Evolutionary conservation across 2,888 invertebrate genomes (phyloP), one percentile per base, ranked within the genome.

Genomic region (Ectropis crepuscularia): DNA sequence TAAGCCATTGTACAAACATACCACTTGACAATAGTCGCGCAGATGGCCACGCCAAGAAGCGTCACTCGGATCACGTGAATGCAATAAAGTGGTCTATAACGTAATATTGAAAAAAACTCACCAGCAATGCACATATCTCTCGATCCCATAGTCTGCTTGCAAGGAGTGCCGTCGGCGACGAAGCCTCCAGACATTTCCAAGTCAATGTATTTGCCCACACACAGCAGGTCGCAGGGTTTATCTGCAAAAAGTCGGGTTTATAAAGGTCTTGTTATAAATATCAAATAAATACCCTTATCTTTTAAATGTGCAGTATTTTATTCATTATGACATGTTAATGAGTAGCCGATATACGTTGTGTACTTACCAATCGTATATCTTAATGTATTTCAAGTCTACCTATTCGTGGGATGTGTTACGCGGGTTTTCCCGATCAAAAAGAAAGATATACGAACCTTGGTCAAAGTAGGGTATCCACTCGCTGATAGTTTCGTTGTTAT

Each of bases 161-260:
- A 98, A 0, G 97, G 96, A 0, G 98, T 98, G 0, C 98, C 98
- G 85, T 98, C 98, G 0, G 95, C 93, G 0, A 95, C 97, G 58
- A 95, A 95, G 48, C 96, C 96, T 46, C 95, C 95, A 82, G 96
- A 93, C 80, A 96, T 95, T 49, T 96, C 96, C 10, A 87, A 69
- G 55, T 96, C 95, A 36, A 95, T 95, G 74, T 96, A 95, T 64
- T 94, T 94, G 61, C 97, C 96, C 66, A 96, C 95, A 85, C 98
- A 98, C 82, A 96, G 96, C 48, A 98, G 91, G 76, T 96, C 96
- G 76, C 98, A 98, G 0, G 97, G 95, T 72, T 96, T 95, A 75
- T 95, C 95, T 96, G 80, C 42, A 16, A 6, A 36, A 49, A 5
- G 10, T 5, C 6, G 6, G 12, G 16, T 12, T 47, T 16, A 37